These are phyloP conservation scores for Bemisia tabaci DNA, from an alignment of 1,140 invertebrate genomes.

Conservation along the genomic window DNA sequence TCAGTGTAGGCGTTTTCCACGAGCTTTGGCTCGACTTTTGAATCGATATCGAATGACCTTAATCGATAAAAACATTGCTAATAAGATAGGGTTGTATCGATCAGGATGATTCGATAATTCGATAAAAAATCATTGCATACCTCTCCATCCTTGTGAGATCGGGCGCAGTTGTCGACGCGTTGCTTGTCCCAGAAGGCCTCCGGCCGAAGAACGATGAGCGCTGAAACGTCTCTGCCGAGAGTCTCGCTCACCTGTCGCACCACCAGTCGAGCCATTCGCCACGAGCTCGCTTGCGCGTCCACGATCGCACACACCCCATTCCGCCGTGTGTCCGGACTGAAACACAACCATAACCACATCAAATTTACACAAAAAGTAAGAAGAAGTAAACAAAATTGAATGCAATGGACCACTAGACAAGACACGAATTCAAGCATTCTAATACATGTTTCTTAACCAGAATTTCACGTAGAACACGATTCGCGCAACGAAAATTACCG, in stretches of 20 bases:
- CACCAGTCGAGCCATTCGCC: slow-evolving; percentile 44
- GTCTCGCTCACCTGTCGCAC: slow-evolving; percentile 39
- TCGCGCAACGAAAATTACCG: too few relatives aligned
- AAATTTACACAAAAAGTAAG: background rate
- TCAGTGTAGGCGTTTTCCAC: too few relatives aligned
- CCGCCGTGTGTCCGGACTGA: slow-evolving; percentile 34
- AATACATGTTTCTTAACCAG: too few relatives aligned
- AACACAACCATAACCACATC: slow-evolving; percentile 5
- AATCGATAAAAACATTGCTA: too few relatives aligned
- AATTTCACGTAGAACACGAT: too few relatives aligned
- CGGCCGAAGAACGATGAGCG: slow-evolving; percentile 46
- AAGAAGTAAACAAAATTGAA: background rate
- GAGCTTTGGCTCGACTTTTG: too few relatives aligned
- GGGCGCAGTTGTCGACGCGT: slow-evolving; percentile 51
- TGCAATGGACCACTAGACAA: too few relatives aligned
- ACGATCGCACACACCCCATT: slow-evolving; percentile 45
- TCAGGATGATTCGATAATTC: too few relatives aligned
- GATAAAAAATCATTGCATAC: too few relatives aligned
- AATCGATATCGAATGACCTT: too few relatives aligned
- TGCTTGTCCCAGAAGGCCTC: slow-evolving; percentile 62
- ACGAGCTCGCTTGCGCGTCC: slow-evolving; percentile 45
- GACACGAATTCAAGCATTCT: too few relatives aligned
- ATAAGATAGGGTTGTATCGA: too few relatives aligned
- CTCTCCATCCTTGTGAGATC: slow-evolving; percentile 45
- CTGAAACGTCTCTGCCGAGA: slow-evolving; percentile 36